phyloP scores from a whole-genome alignment of 2,797 vertebrate genomes.

The Adrianichthys oophorus region DNA sequence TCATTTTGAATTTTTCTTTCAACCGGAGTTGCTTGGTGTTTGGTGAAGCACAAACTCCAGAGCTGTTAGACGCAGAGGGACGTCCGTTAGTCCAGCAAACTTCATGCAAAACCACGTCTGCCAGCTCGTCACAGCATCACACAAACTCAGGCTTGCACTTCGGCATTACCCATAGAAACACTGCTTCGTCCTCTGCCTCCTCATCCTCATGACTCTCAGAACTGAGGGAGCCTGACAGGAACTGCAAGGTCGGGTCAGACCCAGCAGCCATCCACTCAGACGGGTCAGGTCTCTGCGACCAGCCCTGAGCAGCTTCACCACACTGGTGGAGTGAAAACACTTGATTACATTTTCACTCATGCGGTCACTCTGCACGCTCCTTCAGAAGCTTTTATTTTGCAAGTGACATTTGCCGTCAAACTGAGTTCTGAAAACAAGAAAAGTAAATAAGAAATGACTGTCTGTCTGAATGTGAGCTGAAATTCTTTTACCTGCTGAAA shows the following conservation, averaged over 20 bases:
- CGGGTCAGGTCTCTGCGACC: constrained; percentile 39
- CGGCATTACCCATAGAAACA: constrained; percentile 78
- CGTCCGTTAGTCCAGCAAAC: constrained; percentile 36
- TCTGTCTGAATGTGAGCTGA: too few relatives aligned
- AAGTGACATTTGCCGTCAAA: neutral
- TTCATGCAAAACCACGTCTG: constrained; percentile 27
- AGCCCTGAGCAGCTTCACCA: constrained; percentile 37
- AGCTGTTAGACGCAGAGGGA: constrained; percentile 32
- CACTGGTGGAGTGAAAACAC: constrained; percentile 52
- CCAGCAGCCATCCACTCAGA: constrained; percentile 40
- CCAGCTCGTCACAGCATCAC: neutral
- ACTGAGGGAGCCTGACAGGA: constrained; percentile 40
- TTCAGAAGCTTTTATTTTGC: neutral
- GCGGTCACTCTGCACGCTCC: neutral
- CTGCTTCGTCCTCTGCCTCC: constrained; percentile 68
- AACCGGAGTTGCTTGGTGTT: neutral
- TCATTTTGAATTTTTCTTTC: too few relatives aligned
- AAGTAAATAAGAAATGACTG: too few relatives aligned
- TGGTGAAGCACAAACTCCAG: constrained; percentile 10
- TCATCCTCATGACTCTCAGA: constrained; percentile 48
- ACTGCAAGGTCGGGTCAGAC: constrained; percentile 21
- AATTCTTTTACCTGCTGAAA: too few relatives aligned
- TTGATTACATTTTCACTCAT: constrained; percentile 13
- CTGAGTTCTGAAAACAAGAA: too few relatives aligned
- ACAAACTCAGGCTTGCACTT: constrained; percentile 37